A percentile compares a stretch with the other conserved stretches of the same genome.
phyloP scores from a whole-genome alignment of 2,888 invertebrate genomes.

The Eupithecia dodoneata region DNA sequence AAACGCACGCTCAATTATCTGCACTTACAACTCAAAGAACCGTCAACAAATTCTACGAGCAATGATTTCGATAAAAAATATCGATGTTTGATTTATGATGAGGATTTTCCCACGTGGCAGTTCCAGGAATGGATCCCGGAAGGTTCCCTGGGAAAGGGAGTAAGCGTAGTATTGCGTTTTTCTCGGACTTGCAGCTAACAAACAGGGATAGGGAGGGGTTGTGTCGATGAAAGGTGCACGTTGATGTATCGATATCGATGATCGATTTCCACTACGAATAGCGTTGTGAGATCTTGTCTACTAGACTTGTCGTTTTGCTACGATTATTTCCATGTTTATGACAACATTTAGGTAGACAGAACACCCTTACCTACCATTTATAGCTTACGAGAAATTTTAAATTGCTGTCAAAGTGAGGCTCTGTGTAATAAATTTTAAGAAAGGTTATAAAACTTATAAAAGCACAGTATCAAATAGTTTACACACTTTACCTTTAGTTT shows the following conservation, averaged over 20 bases:
- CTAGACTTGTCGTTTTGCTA: not conserved
- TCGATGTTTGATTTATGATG: constrained; percentile 70
- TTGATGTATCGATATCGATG: constrained; percentile 12
- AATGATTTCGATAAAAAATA: constrained; percentile 53
- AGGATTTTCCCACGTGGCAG: constrained; percentile 77
- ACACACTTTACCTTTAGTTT: too few relatives aligned
- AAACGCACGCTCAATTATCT: constrained; percentile 30
- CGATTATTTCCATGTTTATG: not conserved
- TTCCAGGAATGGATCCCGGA: constrained; percentile 80
- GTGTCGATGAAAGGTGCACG: not conserved
- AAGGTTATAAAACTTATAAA: too few relatives aligned
- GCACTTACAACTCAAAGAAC: constrained; percentile 22
- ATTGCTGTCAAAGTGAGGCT: not conserved
- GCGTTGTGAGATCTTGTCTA: not conserved
- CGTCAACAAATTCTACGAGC: constrained; percentile 39
- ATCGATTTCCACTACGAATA: not conserved
- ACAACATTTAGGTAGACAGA: not conserved
- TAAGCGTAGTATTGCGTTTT: constrained; percentile 57
- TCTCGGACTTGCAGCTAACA: constrained; percentile 53
- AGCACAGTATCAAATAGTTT: too few relatives aligned
- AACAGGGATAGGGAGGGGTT: constrained; percentile 33
- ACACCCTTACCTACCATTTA: not conserved
- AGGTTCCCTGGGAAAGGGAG: constrained; percentile 71
- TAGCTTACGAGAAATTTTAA: not conserved
- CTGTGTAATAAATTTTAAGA: too few relatives aligned